Conservation (phyloP, 2,113 vertebrate genomes). For the Cebus imitator region DNA sequence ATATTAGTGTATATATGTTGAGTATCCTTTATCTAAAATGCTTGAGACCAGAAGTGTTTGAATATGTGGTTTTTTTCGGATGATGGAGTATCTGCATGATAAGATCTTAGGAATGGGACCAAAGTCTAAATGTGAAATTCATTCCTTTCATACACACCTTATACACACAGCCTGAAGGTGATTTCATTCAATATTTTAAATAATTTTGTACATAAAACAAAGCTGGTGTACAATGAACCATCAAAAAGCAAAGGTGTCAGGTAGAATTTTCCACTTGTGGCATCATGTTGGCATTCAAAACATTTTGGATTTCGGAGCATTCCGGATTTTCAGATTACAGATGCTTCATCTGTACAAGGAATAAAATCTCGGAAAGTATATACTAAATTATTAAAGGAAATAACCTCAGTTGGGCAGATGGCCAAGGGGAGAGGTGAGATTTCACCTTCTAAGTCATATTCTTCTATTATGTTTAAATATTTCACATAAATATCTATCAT, state of each 20-base stretch:
- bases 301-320: neutral
- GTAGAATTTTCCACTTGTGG: neutral
- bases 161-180: neutral
- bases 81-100: neutral
- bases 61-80: neutral
- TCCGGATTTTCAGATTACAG: neutral
- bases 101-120: neutral
- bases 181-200: neutral
- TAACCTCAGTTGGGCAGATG: neutral
- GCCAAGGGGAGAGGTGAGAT: neutral
- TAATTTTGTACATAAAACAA: neutral
- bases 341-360: neutral
- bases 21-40: neutral
- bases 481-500: neutral
- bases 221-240: neutral
- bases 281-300: neutral
- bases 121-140: neutral
- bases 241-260: neutral
- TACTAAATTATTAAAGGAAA: neutral
- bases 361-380: neutral
- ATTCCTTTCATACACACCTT: neutral
- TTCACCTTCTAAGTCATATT: conserved; percentile 13
- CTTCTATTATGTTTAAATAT: neutral
- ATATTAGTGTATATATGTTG: neutral
- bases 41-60: neutral